These are phyloP conservation scores for Trematomus bernacchii DNA, from an alignment of 2,797 vertebrate genomes.

Conservation along the genomic window DNA sequence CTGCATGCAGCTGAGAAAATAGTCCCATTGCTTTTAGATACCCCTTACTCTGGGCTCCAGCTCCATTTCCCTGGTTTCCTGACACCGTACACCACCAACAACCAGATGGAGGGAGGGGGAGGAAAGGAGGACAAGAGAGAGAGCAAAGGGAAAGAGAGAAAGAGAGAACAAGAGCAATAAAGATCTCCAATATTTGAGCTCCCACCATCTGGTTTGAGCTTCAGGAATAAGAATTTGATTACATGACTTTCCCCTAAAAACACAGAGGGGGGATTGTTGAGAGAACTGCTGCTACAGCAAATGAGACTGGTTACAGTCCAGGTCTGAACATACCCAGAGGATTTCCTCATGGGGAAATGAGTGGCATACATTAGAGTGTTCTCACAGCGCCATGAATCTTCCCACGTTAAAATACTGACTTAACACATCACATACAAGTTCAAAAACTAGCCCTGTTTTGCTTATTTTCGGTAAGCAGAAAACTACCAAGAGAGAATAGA, in stretches of 20 bases:
- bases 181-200: constrained; percentile 55
- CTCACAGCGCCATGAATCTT: constrained; percentile 12
- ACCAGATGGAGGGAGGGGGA: constrained; percentile 66
- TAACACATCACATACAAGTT: constrained; percentile 1
- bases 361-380: constrained; percentile 32
- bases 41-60: constrained; percentile 76
- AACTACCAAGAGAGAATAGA: not conserved
- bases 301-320: constrained; percentile 43
- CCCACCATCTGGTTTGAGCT: constrained; percentile 74
- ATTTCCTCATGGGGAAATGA: constrained; percentile 44
- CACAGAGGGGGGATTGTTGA: constrained; percentile 68
- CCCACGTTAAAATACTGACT: constrained; percentile 9
- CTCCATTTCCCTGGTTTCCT: constrained; percentile 82
- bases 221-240: constrained; percentile 72
- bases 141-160: constrained; percentile 14
- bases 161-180: constrained; percentile 46
- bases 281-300: constrained; percentile 64
- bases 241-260: constrained; percentile 73
- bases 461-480: not conserved
- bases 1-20: constrained; percentile 85
- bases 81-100: constrained; percentile 70
- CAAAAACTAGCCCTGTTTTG: not conserved
- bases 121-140: constrained; percentile 17
- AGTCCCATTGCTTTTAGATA: constrained; percentile 67
- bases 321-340: constrained; percentile 36